These are phyloP conservation scores for Pteromalus puparum DNA, from an alignment of 1,140 invertebrate species.

Conservation along the genomic window DNA sequence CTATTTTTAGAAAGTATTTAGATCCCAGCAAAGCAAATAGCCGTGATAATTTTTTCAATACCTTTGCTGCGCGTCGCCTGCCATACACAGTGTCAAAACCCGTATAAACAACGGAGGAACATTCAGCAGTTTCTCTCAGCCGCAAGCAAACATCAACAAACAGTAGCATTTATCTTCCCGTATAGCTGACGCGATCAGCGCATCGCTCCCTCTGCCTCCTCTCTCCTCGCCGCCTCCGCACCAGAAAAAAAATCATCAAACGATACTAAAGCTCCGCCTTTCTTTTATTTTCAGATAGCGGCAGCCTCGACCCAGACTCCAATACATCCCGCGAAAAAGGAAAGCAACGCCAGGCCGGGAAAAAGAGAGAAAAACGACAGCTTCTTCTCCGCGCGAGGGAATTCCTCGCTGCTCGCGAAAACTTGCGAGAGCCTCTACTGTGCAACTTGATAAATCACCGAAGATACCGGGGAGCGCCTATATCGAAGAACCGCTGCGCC, in stretches of 20 bases:
- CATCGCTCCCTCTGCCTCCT: background rate
- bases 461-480: conserved; percentile 18
- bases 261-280: background rate
- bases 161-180: conserved; percentile 17
- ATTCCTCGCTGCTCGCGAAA: background rate
- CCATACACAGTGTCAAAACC: background rate
- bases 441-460: conserved; percentile 50
- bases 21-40: background rate
- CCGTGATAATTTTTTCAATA: background rate
- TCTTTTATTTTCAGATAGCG: conserved; percentile 39
- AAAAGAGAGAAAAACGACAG: background rate
- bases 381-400: background rate
- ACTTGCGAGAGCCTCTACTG: conserved; percentile 26
- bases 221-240: background rate
- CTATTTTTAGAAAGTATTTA: conserved; percentile 1
- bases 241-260: conserved; percentile 27
- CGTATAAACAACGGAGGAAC: conserved; percentile 9
- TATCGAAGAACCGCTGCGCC: background rate
- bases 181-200: background rate
- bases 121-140: background rate
- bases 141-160: conserved; percentile 11
- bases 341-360: background rate
- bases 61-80: background rate
- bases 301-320: background rate
- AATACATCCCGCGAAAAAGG: background rate